These are phyloP conservation scores for Mesembrinibis cayennensis DNA, from an alignment of 2,113 vertebrate genomes.

Conservation along the genomic window DNA sequence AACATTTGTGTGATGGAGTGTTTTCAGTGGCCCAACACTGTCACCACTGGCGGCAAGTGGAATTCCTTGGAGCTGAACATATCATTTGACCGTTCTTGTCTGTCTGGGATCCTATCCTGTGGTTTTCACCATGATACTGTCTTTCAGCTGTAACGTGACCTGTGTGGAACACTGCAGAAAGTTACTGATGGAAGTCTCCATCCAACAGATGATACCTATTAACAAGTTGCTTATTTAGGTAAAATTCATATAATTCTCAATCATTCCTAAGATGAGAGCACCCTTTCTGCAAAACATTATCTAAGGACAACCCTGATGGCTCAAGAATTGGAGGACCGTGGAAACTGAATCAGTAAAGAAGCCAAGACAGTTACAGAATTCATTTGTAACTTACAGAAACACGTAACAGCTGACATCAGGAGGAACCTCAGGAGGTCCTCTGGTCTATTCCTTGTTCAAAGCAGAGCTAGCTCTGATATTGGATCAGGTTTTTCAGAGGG, in stretches of 20 bases:
- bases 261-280: not conserved
- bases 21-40: not conserved
- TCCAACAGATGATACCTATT: not conserved
- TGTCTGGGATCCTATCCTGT: no score
- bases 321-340: rapidly evolving
- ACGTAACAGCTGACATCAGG: rapidly evolving
- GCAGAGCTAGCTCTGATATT: not conserved
- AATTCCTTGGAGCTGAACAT: not conserved
- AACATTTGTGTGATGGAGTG: not conserved
- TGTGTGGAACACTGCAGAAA: not conserved
- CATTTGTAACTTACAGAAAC: not conserved
- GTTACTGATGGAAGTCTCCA: not conserved
- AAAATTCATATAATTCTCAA: not conserved
- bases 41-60: not conserved
- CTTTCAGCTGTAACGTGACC: not conserved
- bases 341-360: not conserved
- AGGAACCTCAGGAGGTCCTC: not conserved
- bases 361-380: not conserved
- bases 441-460: not conserved
- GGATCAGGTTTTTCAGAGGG: not conserved
- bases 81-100: not conserved
- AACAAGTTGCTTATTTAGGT: not conserved
- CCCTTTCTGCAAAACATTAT: not conserved
- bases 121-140: not conserved
- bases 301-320: not conserved